Conservation (phyloP, 2,113 vertebrate species). For the Peromyscus maniculatus region DNA sequence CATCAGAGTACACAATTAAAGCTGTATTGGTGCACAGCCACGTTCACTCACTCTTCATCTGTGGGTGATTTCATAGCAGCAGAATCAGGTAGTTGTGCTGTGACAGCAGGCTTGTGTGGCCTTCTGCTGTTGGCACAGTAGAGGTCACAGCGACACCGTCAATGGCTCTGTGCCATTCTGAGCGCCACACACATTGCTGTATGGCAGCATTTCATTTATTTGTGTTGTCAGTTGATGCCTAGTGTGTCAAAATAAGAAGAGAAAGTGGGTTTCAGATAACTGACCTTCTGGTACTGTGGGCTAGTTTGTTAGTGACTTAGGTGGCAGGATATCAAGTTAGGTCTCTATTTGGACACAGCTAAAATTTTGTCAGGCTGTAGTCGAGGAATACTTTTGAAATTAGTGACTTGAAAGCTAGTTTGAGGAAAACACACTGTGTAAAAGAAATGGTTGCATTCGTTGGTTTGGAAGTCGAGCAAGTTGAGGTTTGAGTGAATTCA, state of each 20-base stretch:
- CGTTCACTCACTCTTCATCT: background rate
- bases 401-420: background rate
- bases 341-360: background rate
- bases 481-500: background rate
- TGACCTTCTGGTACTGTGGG: background rate
- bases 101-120: background rate
- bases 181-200: background rate
- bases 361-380: background rate
- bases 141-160: background rate
- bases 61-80: background rate
- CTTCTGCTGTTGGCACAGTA: too few relatives aligned
- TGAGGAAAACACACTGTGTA: background rate
- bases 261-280: background rate
- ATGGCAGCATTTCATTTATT: background rate
- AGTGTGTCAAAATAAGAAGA: conserved; percentile 42
- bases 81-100: background rate
- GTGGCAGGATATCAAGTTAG: too few relatives aligned
- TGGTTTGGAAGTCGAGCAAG: background rate
- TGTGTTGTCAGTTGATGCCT: background rate
- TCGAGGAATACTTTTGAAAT: background rate
- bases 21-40: background rate
- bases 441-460: background rate
- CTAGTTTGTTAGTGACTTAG: conserved; percentile 31
- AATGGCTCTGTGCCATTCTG: background rate
- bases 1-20: background rate